Base-by-base conservation (phyloP, 2,113 vertebrate genomes). In the Danionella cerebrum region DNA sequence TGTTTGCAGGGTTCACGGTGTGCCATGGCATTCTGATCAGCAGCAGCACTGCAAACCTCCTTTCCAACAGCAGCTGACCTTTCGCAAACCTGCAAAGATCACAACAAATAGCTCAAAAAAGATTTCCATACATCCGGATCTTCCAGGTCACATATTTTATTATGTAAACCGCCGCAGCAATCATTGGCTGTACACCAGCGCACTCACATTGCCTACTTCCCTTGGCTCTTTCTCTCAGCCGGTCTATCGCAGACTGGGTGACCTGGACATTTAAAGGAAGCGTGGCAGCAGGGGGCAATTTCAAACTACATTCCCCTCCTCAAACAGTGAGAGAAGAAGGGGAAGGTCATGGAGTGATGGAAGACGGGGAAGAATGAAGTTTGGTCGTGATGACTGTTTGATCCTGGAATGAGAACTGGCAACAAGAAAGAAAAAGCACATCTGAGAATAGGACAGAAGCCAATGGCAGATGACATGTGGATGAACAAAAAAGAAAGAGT, bases 191-290 rank as follows among this genome's bases (percentile, higher is more conserved):
- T 29, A 42, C 7, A 29, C 19, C 66, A 8, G 9, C 33, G 12
- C n/a, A 2, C 18, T 18, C 12, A 16, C 51, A 25, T 27, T 0
- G 6, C 25, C 5, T 27, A 16, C 18, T 11, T 59, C 13, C 33
- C 21, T 35, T 19, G 41, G n/a, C 6, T 24, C 10, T 36, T 47
- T 51, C 33, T 29, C 6, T 11, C 25, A 36, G n/a, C 62, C 11
- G 5, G 60, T 69, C 51, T 64, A 74, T 71, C 55, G 39, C 74
- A 75, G 60, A 75, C 60, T 67, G 67, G 39, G 59, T 82, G 83
- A 84, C 78, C 78, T 67, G 75, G 77, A 83, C 82, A 80, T 82
- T 79, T 79, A 81, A 76, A 81, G 76, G 33, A 74, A 71, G 73
- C 67, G 70, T 82, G 78, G 13, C 81, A 39, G 79, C 73, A 70